These are phyloP conservation scores for Ahaetulla prasina DNA, from an alignment of 2,113 vertebrate species.

Conservation along the genomic window DNA sequence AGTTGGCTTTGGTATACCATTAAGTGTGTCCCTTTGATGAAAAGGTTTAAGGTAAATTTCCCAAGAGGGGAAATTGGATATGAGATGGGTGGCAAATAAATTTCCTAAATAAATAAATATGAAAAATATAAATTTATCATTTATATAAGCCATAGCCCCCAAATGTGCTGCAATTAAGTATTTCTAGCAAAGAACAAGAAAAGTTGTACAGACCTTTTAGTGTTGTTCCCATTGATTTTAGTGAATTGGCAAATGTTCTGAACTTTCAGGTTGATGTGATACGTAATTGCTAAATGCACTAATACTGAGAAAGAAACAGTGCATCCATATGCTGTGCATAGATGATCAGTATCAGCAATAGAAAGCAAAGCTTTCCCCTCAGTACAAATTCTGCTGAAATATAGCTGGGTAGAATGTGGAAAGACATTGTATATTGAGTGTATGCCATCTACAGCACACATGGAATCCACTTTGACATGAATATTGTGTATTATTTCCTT, in stretches of 20 bases:
- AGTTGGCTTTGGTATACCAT: neutral
- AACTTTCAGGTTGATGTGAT: neutral
- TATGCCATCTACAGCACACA: neutral
- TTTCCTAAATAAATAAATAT: neutral
- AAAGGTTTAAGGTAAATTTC: neutral
- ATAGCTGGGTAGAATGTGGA: neutral
- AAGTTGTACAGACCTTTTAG: neutral
- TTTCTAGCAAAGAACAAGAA: neutral
- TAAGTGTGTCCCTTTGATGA: neutral
- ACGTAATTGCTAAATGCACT: neutral
- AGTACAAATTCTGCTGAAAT: neutral
- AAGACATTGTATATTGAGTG: neutral
- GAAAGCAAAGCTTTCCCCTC: neutral
- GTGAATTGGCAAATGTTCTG: neutral
- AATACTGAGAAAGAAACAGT: neutral
- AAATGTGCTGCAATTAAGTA: neutral
- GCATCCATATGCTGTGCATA: neutral
- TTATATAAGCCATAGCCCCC: neutral
- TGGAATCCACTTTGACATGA: neutral
- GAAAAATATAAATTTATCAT: neutral
- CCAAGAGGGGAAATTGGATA: neutral
- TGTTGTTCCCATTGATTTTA: neutral
- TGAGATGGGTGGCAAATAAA: neutral
- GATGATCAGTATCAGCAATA: neutral
- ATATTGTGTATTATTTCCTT: neutral